phyloP scores from a whole-genome alignment of 2,888 invertebrate species.

The Eupithecia tripunctaria region DNA sequence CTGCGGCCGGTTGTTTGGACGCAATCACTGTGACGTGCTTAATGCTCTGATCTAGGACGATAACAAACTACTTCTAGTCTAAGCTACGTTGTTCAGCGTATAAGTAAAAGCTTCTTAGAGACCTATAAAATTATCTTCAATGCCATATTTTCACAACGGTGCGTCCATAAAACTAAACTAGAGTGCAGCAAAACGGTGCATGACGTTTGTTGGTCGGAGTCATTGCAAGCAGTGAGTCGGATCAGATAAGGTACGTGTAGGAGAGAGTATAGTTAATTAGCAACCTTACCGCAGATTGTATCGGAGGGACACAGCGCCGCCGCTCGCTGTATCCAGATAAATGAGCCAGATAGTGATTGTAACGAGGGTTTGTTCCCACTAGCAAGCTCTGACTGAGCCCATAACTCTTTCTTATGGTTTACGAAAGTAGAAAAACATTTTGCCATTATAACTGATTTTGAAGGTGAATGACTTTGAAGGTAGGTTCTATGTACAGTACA shows the following conservation, averaged over 20 bases:
- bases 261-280: slow-evolving; percentile 41
- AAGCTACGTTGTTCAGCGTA: neutral
- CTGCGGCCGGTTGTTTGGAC: slow-evolving; percentile 14
- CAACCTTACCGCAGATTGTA: slow-evolving; percentile 35
- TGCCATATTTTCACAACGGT: neutral
- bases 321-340: slow-evolving; percentile 27
- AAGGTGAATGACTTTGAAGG: too few relatives aligned
- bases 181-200: slow-evolving; percentile 10
- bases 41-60: neutral
- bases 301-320: slow-evolving; percentile 19
- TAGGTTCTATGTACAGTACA: too few relatives aligned
- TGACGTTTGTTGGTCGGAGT: slow-evolving; percentile 23
- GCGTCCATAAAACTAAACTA: neutral
- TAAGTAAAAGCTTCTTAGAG: neutral
- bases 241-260: slow-evolving; percentile 34
- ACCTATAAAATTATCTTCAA: neutral
- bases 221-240: slow-evolving; percentile 25
- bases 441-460: too few relatives aligned
- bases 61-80: neutral
- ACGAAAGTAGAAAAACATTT: too few relatives aligned
- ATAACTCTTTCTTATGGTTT: neutral
- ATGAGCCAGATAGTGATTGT: slow-evolving; percentile 26
- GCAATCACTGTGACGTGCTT: neutral
- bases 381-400: neutral
- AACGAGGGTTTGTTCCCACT: slow-evolving; percentile 14